Base-by-base conservation (phyloP, 2,888 invertebrate species). In the Chalcosyrphus nemorum region DNA sequence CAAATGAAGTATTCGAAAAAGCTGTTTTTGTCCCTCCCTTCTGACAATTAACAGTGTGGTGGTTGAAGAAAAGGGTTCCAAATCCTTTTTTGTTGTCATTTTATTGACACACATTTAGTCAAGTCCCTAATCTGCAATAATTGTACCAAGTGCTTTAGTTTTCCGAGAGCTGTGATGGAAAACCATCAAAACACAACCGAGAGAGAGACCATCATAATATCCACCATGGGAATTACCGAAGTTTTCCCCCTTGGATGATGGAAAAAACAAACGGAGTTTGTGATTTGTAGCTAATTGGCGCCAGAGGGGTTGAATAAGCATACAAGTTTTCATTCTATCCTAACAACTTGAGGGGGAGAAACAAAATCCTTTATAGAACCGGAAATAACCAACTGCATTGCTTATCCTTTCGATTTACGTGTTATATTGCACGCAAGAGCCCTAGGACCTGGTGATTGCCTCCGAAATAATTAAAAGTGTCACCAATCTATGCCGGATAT, bases 401-500 rank as follows among this genome's bases (percentile, higher is more conserved):
- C 27, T 50, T 59, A 41, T 41, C 38, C 21, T 21, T 54, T 19
- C 41, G 24, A 61, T 13, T 52, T 35, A 70, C 47, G 63, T 63
- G 61, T 70, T 47, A 61, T 52, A 38, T 74, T 43, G 72, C 72
- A 74, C 66, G 57, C 52, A 17, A 27, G 15, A 15, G 19, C 29
- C 65, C 24, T 24, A 17, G 27, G 9, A 47, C 56, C 65, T 82
- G 71, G 72, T 72, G 71, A 77, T 66, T 82, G 45, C 72, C 66
- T 72, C 66, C 35, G 29, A 71, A 71, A 77, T 71, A 77, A 82
- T 82, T 82, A 82, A 71, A 72, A 77, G 13, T 59, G 21, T 35
- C 75, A 63, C 21, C 27, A 27, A 57, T 19, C 19, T 45, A 17
- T 41, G 41, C 41, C 32, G 32, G 45, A 4, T 24, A 13, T 32